Evolutionary conservation across 2,113 vertebrate species (phyloP).

Genomic region (Raphicerus campestris): DNA sequence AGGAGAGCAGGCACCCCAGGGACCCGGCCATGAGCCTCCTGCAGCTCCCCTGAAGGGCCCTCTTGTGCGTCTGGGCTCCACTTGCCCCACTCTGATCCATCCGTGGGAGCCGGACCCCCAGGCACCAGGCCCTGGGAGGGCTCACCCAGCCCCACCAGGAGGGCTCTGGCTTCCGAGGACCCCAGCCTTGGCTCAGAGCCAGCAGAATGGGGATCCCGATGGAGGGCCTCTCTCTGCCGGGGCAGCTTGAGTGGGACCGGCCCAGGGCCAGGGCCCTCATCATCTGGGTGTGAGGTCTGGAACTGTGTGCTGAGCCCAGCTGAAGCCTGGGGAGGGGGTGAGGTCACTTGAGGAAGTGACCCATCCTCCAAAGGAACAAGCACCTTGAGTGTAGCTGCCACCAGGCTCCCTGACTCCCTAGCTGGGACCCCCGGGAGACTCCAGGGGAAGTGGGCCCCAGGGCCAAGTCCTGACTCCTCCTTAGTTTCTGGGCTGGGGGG

Average conservation of each 20-base stretch:
- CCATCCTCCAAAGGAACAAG: not conserved
- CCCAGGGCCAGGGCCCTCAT: not conserved
- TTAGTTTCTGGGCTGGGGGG: accelerated
- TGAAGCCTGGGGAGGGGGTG: not conserved
- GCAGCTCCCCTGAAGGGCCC: accelerated
- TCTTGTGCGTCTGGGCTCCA: accelerated
- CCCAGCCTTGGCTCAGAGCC: not conserved
- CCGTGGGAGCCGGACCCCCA: not conserved
- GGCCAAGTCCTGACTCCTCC: not conserved
- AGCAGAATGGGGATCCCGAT: accelerated
- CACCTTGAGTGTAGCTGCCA: not conserved
- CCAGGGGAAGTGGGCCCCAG: not conserved
- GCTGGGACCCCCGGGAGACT: not conserved
- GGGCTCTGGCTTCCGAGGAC: accelerated
- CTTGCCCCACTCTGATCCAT: not conserved
- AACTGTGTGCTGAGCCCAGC: not conserved
- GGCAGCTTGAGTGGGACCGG: not conserved
- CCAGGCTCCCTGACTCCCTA: not conserved
- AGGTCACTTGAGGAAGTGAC: not conserved
- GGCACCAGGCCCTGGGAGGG: not conserved
- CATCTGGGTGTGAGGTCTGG: not conserved
- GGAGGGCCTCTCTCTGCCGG: not conserved
- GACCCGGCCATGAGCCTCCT: not conserved
- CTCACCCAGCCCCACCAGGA: not conserved
- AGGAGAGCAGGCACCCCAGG: not conserved